Evolutionary conservation across 2,113 vertebrate genomes (phyloP), one percentile per base, ranked within the genome.

Genomic region (Perca flavescens): DNA sequence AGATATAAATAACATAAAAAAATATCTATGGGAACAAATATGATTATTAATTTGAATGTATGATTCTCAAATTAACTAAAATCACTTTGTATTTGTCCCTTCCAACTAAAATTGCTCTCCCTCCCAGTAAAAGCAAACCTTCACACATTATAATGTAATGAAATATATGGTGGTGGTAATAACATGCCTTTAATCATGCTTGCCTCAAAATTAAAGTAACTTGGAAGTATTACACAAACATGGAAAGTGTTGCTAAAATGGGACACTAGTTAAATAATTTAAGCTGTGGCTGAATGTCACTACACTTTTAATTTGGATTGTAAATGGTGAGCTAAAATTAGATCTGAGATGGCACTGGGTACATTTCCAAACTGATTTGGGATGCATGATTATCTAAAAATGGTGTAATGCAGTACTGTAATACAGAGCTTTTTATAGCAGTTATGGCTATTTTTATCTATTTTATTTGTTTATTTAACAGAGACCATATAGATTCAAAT

Each of bases 301-400:
- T 19, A 63, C 36, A 62, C 74, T 74, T 82, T 56, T 83, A 80
- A 79, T 73, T 68, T 88, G 78, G 68, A 54, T 31, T 76, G 52
- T 82, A 76, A 74, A 89, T 74, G 62, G 15, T 17, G 62, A 81
- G 78, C 67, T 79, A 87, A 86, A 87, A 85, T 84, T 87, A 86
- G 79, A 87, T 73, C 72, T 79, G 60, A 80, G 64, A 69, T 67
- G 40, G 43, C 50, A 81, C 47, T 58, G 56, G 34, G 65, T 82
- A 60, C 75, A 54, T 77, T 83, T 81, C 43, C 52, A 76, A 81
- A 79, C 72, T 81, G 12, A 89, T 79, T 86, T 86, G n/a, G 53
- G 74, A 86, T 75, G 71, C 73, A 86, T 80, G 31, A 57, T 74
- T 56, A 52, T 83, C 49, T 71, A 77, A 54, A 31, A 71, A 60